Percentiles rank a stretch among this genome's conserved stretches.
Evolutionary conservation across 2,888 invertebrate species (phyloP).

Genomic region (Perizoma affinitatum): DNA sequence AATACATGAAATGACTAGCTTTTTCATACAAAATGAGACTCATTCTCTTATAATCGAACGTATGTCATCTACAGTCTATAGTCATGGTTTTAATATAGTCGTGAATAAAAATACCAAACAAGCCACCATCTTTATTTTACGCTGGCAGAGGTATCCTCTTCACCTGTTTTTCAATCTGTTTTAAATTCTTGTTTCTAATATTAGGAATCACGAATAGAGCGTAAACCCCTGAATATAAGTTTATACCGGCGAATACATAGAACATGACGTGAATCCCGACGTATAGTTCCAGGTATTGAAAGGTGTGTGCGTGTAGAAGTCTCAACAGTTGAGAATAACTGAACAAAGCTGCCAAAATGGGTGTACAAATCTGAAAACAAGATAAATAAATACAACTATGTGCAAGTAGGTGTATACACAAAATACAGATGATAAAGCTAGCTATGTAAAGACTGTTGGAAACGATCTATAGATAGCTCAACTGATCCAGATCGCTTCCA

Average conservation of each 20-base stretch:
- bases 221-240: conserved; percentile 68
- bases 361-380: conserved; percentile 64
- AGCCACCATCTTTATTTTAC: conserved; percentile 35
- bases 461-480: too few species aligned
- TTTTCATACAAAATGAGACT: too few species aligned
- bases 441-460: too few species aligned
- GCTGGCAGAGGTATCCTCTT: conserved; percentile 63
- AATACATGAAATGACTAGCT: background rate
- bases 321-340: conserved; percentile 61
- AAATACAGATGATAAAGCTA: too few species aligned
- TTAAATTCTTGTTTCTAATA: conserved; percentile 54
- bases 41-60: too few species aligned
- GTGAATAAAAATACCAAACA: conserved; percentile 20
- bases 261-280: conserved; percentile 64
- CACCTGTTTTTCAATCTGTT: conserved; percentile 65
- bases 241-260: conserved; percentile 66
- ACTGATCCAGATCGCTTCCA: too few species aligned
- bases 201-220: conserved; percentile 58
- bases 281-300: conserved; percentile 62
- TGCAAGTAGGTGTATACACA: too few species aligned
- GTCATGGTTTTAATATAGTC: conserved; percentile 1
- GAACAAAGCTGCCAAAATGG: conserved; percentile 56
- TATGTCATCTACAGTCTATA: background rate
- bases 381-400: conserved; percentile 8
- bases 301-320: conserved; percentile 61